Base-by-base conservation (phyloP, 30 jellyfish, hydroid and myxozoan genomes). In the Hydra vulgaris region DNA sequence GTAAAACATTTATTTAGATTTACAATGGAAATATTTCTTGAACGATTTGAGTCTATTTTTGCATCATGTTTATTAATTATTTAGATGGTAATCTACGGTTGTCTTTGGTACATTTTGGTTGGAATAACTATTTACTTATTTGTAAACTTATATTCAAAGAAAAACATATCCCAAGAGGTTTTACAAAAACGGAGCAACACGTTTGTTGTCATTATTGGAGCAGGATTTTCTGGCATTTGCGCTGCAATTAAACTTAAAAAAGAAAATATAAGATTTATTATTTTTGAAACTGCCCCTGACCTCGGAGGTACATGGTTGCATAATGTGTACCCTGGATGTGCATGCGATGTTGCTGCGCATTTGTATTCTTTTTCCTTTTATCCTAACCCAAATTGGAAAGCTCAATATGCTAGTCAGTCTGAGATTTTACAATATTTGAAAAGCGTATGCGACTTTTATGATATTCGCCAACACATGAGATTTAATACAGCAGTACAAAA, bases 281-380 rank as follows among this genome's bases (percentile, higher is more conserved):
- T 69, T 21, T 19, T 69, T 24, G 76, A 69, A 24, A 15, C 25
- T 19, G 25, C 76, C 5, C 27, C 25, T 3, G 27, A 21, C 7
- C 76, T 69, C 15, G 76, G 76, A 21, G 76, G 76, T 19, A 69
- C 76, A 3, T 69, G 76, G 76, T 69, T 21, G 15, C 27, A 69
- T 69, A 69, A 69, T 15, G 27, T 19, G 15, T 69, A 69, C 27
- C 76, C 76, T 19, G 76, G 76, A 24, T 69, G 76, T 69, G 76
- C 76, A 5, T 69, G 76, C 15, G 76, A 69, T 15, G 27, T 69
- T 5, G 12, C 76, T 1, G 25, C 76, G 76, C 76, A 69, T 69
- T 69, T 69, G 8, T 69, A 69, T 15, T 3, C 12, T 15, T 69
- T 69, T 19, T 69, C 76, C 76, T 69, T 69, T 69, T 19, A 69